Conservation (phyloP, 2,888 invertebrate genomes). For the Enchytraeus crypticus region DNA sequence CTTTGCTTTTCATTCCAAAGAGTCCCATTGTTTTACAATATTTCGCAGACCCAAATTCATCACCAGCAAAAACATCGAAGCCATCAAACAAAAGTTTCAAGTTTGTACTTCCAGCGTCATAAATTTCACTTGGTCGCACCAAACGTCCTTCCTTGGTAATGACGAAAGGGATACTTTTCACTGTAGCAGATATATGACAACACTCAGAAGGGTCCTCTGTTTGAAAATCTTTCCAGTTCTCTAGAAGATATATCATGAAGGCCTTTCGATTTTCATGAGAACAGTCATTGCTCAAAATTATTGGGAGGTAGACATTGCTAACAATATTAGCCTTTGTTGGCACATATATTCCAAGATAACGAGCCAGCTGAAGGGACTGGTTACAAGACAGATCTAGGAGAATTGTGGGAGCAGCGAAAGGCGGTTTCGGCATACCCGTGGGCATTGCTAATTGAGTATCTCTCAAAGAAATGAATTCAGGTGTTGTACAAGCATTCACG, state of each 20-base stretch:
- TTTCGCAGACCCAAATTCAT: not conserved
- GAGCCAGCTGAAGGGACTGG: not conserved
- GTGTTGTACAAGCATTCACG: not conserved
- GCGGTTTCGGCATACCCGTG: not conserved
- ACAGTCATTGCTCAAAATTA: not conserved
- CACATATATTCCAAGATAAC: not conserved
- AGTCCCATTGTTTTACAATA: not conserved
- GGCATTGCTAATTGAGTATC: not conserved
- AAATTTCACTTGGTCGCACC: not conserved
- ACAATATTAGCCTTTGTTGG: not conserved
- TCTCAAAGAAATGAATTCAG: not conserved
- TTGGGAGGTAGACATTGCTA: not conserved
- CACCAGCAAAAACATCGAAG: constrained; percentile 1
- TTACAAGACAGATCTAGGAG: not conserved
- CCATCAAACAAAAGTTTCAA: constrained; percentile 1
- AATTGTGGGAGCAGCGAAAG: not conserved
- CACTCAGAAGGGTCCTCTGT: too few species aligned
- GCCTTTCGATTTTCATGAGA: too few species aligned
- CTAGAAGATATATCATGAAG: too few species aligned
- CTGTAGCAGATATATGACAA: not conserved
- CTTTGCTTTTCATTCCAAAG: constrained; percentile 1
- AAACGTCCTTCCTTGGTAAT: not conserved
- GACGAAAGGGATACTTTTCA: not conserved
- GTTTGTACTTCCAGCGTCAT: not conserved
- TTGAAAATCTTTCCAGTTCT: too few species aligned